Evolutionary conservation across 2,888 invertebrate species (phyloP).

Genomic region (Cephus rjabovi): DNA sequence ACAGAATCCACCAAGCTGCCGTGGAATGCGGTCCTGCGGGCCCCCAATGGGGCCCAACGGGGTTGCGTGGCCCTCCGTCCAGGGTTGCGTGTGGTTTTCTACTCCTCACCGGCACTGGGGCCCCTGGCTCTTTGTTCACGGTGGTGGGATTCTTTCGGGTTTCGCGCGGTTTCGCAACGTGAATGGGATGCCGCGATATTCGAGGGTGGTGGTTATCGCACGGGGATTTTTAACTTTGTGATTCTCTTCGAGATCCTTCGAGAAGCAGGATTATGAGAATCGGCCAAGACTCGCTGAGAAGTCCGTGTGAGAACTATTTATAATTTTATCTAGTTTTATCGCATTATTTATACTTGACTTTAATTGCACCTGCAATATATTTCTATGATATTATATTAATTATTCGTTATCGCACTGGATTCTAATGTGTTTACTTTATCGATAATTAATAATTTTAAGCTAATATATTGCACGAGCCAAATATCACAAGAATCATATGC

Average conservation of each 20-base stretch:
- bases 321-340: background rate
- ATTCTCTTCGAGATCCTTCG: background rate
- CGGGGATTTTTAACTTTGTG: background rate
- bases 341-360: background rate
- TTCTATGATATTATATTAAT: background rate
- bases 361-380: background rate
- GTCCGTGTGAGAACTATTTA: background rate
- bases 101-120: slow-evolving; percentile 8
- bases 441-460: background rate
- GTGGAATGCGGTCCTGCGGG: slow-evolving; percentile 62
- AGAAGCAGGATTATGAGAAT: background rate
- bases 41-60: slow-evolving; percentile 25
- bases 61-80: slow-evolving; percentile 34
- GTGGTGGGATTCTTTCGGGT: background rate
- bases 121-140: background rate
- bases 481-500: background rate
- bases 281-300: background rate
- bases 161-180: background rate
- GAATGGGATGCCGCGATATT: background rate
- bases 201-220: background rate
- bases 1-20: slow-evolving; percentile 57
- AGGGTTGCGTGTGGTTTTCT: slow-evolving; percentile 15
- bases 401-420: background rate
- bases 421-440: background rate
- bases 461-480: background rate